Evolutionary conservation across 2,888 invertebrate genomes (phyloP), one percentile per base, ranked within the genome.

Genomic region (Dorcus parallelipipedus): DNA sequence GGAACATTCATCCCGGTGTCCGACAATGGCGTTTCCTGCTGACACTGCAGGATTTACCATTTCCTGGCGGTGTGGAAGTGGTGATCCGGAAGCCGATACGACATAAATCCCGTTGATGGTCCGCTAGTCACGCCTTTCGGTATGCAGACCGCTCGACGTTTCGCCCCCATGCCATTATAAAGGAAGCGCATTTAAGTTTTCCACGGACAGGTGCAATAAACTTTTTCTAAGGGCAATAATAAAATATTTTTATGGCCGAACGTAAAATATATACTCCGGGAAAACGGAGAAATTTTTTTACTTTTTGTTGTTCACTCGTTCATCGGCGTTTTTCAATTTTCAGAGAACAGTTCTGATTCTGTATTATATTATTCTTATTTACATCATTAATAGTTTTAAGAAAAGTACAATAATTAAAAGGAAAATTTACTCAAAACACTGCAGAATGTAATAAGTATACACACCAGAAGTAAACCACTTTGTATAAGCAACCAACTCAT

Each of bases 71-170:
- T 59, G 53, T 63, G 59, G 54, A 59, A 64, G 61, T 56, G 55
- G 56, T 58, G 63, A 65, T 62, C 61, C 63, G 58, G 60, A 64
- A 66, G 63, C 58, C 62, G 56, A 55, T 59, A 49, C 59, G 64
- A 60, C 62, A 67, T 69, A 69, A 69, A 69, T 69, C 68, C 65
- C 54, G 56, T 50, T 63, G 60, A 63, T 65, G 65, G 64, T 60
- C 43, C 42, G 17, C 56, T 17, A 49, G 59, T 52, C 55, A 62
- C 56, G 59, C 55, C 55, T 50, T 55, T 55, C 55, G 50, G 50
- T 20, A 45, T 45, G 45, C 45, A 45, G 45, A 45, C 45, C 45
- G 45, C 20, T 14, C 41, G 41, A 10, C 41, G 41, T 41, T 41
- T 41, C 45, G 9, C 45, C 45, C 20, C n/a, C 14, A 9, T 20